Base-by-base conservation (phyloP, 2,888 invertebrate genomes). In the Andricus curvator region DNA sequence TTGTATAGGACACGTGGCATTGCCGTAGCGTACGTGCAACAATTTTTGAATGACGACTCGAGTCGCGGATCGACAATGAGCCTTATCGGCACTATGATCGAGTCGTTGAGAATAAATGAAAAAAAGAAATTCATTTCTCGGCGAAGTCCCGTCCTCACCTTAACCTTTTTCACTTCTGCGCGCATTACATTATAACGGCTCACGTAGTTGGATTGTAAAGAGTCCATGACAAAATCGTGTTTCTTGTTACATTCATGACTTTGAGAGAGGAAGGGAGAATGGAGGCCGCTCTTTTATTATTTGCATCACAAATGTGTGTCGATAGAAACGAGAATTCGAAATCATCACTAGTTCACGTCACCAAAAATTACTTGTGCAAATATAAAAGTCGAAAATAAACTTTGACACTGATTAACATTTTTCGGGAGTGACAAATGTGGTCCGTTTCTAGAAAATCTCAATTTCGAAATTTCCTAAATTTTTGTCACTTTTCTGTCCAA, bases 1-100 rank as follows among this genome's bases (percentile, higher is more conserved):
- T 62, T 44, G 48, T 48, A 76, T 64, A 66, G 80, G 81, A 84
- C 82, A 85, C 85, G 85, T 85, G 85, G 81, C 83, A 78, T 76
- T 81, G 84, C 67, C 81, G 78, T 78, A 74, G 68, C 77, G 79
- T 82, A 84, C 84, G 84, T 84, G 84, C 80, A 78, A 78, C 74
- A 81, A 77, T 82, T 84, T 80, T 80, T 78, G 77, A 74, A 84
- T 76, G 25, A 64, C 79, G 66, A 79, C 66, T 65, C 82, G 80
- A 77, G 80, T 74, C 78, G 37, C 79, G 84, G 79, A 67, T 82
- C 68, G 82, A 79, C 80, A 84, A 84, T 82, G 81, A 80, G 81
- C 15, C 62, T 77, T 62, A 62, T 62, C 62, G 25, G 15, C 15
- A 15, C 13, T 56, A 62, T 15, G 62, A 11, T 62, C 15, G 5